phyloP scores from a whole-genome alignment of 2,797 vertebrate species.

The Periparus ater region DNA sequence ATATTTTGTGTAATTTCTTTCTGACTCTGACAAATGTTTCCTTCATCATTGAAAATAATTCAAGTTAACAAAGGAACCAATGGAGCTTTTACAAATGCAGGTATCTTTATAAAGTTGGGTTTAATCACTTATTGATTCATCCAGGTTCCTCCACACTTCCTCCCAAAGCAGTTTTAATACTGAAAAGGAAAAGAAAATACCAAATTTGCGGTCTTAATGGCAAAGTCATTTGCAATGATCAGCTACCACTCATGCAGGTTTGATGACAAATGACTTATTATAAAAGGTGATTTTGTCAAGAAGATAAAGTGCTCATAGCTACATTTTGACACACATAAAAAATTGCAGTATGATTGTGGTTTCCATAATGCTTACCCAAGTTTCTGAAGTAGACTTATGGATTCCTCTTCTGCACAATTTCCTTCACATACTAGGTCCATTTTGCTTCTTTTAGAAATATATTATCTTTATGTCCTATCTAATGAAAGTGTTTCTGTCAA shows the following conservation, averaged over 20 bases:
- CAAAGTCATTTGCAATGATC: constrained; percentile 69
- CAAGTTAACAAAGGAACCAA: constrained; percentile 52
- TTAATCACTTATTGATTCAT: constrained; percentile 71
- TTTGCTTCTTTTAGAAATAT: neutral
- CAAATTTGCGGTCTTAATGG: constrained; percentile 53
- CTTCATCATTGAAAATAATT: constrained; percentile 59
- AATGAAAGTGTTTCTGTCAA: neutral
- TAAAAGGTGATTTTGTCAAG: constrained; percentile 55
- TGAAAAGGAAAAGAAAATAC: constrained; percentile 56
- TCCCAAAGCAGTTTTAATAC: constrained; percentile 47
- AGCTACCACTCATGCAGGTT: constrained; percentile 46
- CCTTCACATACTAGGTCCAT: neutral
- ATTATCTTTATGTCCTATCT: neutral
- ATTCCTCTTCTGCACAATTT: neutral
- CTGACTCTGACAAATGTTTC: constrained; percentile 42
- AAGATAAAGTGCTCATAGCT: constrained; percentile 66
- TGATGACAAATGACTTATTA: constrained; percentile 68
- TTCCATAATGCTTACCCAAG: constrained; percentile 36
- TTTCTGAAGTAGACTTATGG: constrained; percentile 37
- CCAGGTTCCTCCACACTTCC: neutral
- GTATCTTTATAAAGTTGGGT: constrained; percentile 50
- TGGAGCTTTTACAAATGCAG: constrained; percentile 23
- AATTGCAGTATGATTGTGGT: constrained; percentile 35
- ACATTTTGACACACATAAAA: constrained; percentile 64
- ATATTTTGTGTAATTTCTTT: neutral